A percentile compares a stretch with the other conserved stretches of the same genome.
Evolutionary conservation across 2,797 vertebrate genomes (phyloP).

Genomic region (Myotis findleyi): DNA sequence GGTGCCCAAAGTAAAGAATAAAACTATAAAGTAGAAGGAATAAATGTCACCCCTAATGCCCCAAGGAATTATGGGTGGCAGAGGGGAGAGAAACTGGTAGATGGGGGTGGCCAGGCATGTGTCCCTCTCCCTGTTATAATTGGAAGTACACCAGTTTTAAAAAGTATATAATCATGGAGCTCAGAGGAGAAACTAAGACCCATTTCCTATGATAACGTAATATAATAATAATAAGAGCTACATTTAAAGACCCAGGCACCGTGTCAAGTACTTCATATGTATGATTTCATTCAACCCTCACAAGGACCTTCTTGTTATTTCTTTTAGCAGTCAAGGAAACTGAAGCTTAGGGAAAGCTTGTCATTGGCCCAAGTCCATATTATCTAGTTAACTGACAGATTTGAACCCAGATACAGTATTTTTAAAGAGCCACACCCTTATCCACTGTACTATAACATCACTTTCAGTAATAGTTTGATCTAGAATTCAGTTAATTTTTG

Average conservation of each 20-base stretch:
- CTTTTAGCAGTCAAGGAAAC: conserved; percentile 30
- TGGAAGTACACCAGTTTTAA: background rate
- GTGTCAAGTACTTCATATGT: background rate
- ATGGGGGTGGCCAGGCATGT: background rate
- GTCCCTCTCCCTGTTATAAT: background rate
- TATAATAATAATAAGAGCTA: background rate
- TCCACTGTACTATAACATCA: background rate
- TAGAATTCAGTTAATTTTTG: background rate
- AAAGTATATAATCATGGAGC: background rate
- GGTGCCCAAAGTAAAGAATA: background rate
- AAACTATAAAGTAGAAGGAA: background rate
- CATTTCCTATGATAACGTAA: background rate
- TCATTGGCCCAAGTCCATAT: background rate
- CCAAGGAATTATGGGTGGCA: background rate
- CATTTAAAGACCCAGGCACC: background rate
- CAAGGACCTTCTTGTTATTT: background rate
- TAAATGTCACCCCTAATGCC: background rate
- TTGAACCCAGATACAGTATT: background rate
- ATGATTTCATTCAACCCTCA: background rate
- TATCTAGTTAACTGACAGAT: background rate
- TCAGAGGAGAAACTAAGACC: background rate
- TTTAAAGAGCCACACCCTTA: background rate
- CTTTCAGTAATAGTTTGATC: background rate
- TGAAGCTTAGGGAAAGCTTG: background rate
- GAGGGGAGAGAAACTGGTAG: background rate